phyloP scores from a whole-genome alignment of 2,797 vertebrate species.

The Florisuga fusca region DNA sequence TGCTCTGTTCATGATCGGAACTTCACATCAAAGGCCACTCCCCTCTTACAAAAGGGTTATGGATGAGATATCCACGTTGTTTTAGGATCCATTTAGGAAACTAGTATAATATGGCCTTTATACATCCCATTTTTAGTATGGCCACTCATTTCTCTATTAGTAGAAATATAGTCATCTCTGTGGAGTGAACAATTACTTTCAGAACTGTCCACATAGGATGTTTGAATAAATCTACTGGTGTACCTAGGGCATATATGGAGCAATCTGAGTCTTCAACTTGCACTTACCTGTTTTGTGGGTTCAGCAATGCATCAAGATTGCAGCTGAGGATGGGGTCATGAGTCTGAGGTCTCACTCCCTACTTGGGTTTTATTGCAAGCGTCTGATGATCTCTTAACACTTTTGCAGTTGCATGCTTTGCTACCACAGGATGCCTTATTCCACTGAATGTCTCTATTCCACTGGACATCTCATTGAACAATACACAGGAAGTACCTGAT shows the following conservation, averaged over 20 bases:
- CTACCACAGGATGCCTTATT: not conserved
- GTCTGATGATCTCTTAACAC: not conserved
- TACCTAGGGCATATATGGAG: not conserved
- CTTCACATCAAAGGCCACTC: not conserved
- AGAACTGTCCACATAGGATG: not conserved
- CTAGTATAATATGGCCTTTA: not conserved
- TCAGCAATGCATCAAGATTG: not conserved
- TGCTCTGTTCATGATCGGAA: not conserved
- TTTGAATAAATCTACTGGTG: not conserved
- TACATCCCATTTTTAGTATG: not conserved
- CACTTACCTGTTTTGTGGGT: not conserved
- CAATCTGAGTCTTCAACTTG: not conserved
- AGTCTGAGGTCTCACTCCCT: not conserved
- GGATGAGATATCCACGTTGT: not conserved
- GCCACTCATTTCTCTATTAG: not conserved
- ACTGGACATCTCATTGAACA: not conserved
- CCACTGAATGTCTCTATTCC: not conserved
- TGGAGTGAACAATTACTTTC: not conserved
- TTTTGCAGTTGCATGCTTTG: not conserved
- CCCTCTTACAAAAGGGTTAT: not conserved
- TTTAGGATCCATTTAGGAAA: not conserved
- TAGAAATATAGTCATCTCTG: not conserved
- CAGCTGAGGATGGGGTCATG: accelerated
- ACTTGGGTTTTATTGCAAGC: not conserved
- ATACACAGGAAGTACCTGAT: not conserved